These are phyloP conservation scores for Chrysoperla carnea DNA, from an alignment of 1,140 invertebrate species.

Conservation along the genomic window DNA sequence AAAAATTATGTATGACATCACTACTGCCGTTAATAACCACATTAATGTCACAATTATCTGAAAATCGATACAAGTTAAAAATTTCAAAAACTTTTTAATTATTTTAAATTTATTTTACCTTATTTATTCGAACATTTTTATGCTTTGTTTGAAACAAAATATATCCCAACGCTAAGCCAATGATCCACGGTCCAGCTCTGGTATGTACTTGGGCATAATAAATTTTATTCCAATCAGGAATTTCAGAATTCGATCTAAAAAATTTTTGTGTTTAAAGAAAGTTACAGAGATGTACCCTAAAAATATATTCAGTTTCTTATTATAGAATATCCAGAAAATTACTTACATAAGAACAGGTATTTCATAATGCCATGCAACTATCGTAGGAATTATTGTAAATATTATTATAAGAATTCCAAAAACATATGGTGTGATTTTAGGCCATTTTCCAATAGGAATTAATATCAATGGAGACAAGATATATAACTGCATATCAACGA, in stretches of 20 bases:
- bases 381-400: conserved; percentile 1
- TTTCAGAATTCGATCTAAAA: conserved; percentile 1
- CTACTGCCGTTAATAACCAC: background rate
- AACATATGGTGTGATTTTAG: conserved; percentile 2
- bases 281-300: no score
- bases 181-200: conserved; percentile 13
- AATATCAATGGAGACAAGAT: conserved; percentile 21
- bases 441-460: conserved; percentile 12
- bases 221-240: conserved; percentile 1
- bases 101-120: conserved; percentile 1
- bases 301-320: no score
- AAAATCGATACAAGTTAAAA: background rate
- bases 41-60: background rate
- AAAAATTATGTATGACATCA: background rate
- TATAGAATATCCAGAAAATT: no score
- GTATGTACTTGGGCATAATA: conserved; percentile 8
- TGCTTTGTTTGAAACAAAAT: conserved; percentile 5
- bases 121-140: background rate
- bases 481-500: conserved; percentile 24
- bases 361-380: conserved; percentile 6
- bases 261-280: no score
- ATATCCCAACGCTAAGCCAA: conserved; percentile 16
- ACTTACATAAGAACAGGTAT: conserved; percentile 3
- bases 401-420: background rate
- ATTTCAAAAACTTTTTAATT: conserved; percentile 3